Conservation (phyloP, 2,797 vertebrate genomes). For the Alosa sapidissima region DNA sequence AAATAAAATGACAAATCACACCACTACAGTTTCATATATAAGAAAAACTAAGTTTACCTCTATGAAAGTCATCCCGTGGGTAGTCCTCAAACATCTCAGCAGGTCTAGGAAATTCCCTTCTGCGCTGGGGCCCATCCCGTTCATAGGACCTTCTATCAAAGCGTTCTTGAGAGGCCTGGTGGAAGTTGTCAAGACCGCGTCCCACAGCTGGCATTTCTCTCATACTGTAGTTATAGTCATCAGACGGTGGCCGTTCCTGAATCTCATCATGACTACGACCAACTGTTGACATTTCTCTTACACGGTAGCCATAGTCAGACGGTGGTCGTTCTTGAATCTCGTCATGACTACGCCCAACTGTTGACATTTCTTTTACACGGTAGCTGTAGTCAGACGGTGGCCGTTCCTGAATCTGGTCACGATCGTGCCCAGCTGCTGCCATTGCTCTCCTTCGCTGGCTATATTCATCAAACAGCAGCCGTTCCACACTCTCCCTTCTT, state of each 20-base stretch:
- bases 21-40: background rate
- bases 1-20: no score
- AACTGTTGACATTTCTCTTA: background rate
- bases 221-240: background rate
- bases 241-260: background rate
- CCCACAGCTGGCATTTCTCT: constrained; percentile 6
- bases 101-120: background rate
- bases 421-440: background rate
- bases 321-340: background rate
- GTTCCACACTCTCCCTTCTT: background rate
- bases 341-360: background rate
- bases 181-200: background rate
- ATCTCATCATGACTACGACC: background rate
- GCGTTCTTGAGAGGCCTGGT: background rate
- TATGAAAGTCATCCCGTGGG: background rate
- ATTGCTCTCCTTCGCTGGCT: background rate
- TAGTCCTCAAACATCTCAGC: background rate
- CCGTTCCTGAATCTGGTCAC: background rate
- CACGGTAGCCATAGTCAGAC: background rate
- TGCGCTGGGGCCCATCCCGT: background rate
- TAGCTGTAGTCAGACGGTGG: background rate
- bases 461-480: background rate
- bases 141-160: constrained; percentile 1
- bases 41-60: background rate
- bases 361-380: background rate